phyloP scores from a whole-genome alignment of 2,888 invertebrate genomes.

The Ptilodon capucinus region DNA sequence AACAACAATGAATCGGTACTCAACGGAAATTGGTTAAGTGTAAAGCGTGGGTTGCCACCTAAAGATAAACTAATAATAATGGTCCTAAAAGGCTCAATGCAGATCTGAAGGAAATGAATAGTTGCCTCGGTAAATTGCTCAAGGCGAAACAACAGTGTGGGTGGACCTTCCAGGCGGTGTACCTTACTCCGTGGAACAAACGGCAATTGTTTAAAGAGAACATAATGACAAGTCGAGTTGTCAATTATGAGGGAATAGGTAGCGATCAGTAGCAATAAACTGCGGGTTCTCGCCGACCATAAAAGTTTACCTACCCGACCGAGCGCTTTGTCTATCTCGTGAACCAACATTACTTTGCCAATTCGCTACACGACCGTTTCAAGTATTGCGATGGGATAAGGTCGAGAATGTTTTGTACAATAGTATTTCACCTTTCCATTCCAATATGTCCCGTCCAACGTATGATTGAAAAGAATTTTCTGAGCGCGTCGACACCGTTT shows the following conservation, averaged over 20 bases:
- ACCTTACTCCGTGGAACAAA: conserved; percentile 36
- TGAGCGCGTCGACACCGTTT: conserved; percentile 15
- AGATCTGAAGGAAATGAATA: conserved; percentile 13
- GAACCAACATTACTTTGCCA: conserved; percentile 39
- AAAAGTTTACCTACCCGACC: conserved; percentile 76
- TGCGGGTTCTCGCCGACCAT: conserved; percentile 74
- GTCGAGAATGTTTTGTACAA: conserved; percentile 40
- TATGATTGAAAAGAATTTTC: conserved; percentile 36
- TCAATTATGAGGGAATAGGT: conserved; percentile 80
- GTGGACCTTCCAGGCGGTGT: conserved; percentile 23
- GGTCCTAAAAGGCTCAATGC: conserved; percentile 1
- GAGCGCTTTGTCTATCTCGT: conserved; percentile 62
- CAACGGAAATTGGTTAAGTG: background rate
- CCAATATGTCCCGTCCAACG: conserved; percentile 11
- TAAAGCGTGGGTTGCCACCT: background rate
- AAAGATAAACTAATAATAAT: conserved; percentile 2
- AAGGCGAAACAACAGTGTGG: conserved; percentile 19
- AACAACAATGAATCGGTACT: too few relatives aligned
- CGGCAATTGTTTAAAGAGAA: conserved; percentile 69
- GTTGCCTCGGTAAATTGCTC: conserved; percentile 6
- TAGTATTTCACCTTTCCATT: conserved; percentile 10
- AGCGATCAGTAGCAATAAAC: conserved; percentile 79
- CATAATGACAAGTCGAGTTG: conserved; percentile 76
- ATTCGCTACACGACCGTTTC: conserved; percentile 31
- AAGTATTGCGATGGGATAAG: conserved; percentile 46